A percentile compares a stretch with the other conserved stretches of the same genome.
Conservation (phyloP, 2,797 vertebrate species). For the Pyrocephalus nanus region DNA sequence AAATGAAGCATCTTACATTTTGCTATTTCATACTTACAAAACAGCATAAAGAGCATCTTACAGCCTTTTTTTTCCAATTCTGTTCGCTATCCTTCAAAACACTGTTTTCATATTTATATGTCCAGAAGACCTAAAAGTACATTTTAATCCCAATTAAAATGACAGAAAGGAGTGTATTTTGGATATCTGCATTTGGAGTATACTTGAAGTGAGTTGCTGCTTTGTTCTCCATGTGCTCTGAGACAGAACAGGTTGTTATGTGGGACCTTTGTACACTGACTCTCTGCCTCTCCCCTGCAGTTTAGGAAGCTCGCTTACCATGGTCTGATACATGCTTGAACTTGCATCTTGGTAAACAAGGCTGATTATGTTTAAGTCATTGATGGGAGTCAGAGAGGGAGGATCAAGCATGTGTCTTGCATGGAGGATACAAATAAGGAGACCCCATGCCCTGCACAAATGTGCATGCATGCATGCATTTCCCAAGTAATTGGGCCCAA, state of each 20-base stretch:
- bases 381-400: background rate
- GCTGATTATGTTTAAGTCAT: background rate
- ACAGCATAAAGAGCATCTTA: background rate
- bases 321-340: background rate
- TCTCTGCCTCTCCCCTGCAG: background rate
- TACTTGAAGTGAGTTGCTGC: background rate
- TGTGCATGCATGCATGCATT: fast-evolving
- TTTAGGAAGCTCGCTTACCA: background rate
- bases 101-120: background rate
- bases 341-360: background rate
- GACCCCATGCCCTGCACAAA: background rate
- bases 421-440: background rate
- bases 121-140: background rate
- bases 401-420: background rate
- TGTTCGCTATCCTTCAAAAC: background rate
- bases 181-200: background rate
- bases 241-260: background rate
- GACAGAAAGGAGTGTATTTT: background rate
- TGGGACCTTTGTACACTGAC: background rate
- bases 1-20: background rate
- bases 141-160: background rate
- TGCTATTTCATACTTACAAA: background rate
- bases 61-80: background rate
- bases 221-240: background rate
- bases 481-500: fast-evolving